These are phyloP conservation scores for Rhineura floridana DNA, from an alignment of 2,113 vertebrate species.

Conservation along the genomic window DNA sequence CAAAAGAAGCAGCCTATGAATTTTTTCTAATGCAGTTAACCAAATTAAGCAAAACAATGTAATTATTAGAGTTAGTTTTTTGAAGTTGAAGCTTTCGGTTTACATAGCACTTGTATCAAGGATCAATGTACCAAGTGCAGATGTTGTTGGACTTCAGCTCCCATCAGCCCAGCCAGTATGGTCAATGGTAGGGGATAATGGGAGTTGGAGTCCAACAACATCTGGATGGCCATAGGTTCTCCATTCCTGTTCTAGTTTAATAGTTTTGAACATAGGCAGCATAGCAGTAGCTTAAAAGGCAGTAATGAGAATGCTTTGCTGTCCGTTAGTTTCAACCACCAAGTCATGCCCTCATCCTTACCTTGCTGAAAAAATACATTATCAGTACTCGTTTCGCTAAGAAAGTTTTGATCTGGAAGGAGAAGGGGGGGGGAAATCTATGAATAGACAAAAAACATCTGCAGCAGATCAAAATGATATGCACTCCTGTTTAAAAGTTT, in stretches of 20 bases:
- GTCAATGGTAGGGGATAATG: neutral
- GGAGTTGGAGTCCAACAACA: neutral
- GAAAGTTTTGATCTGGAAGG: conserved; percentile 89
- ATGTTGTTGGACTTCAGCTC: neutral
- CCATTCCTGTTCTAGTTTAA: neutral
- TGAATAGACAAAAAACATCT: neutral
- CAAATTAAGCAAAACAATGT: neutral
- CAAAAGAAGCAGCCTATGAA: neutral
- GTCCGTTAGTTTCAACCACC: neutral
- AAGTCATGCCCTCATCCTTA: conserved; percentile 71
- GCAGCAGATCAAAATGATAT: neutral
- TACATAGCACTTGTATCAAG: neutral
- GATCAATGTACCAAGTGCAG: neutral
- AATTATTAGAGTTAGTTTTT: neutral
- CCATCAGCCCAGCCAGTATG: neutral
- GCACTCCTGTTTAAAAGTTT: neutral
- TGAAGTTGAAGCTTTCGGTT: neutral
- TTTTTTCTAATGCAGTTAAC: neutral
- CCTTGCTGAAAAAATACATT: conserved; percentile 98
- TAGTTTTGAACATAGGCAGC: neutral
- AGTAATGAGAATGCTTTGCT: neutral
- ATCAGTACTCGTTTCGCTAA: conserved; percentile 90
- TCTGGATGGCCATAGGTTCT: neutral
- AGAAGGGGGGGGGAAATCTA: conserved; percentile 23
- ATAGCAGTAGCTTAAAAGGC: neutral